Evolutionary conservation across 1,140 invertebrate species (phyloP), one percentile per base, ranked within the genome.

Genomic region (Solenopsis invicta): DNA sequence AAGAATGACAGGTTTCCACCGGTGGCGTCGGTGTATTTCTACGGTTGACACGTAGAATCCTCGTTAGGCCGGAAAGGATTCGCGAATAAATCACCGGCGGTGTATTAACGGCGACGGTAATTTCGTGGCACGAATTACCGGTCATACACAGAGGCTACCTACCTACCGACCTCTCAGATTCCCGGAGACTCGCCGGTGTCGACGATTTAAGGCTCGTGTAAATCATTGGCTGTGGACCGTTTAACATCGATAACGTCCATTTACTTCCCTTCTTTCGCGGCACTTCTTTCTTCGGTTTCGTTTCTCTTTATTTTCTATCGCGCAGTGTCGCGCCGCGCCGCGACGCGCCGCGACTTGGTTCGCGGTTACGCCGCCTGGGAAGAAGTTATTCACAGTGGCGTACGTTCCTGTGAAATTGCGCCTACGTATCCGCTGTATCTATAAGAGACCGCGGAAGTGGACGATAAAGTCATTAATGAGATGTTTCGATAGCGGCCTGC

Each of bases 391-490:
- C 56, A 2, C 54, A 29, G 67, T 61, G 24, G 45, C 45, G 21
- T 84, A 34, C 41, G 54, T 74, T 61, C 24, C 54, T 75, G 41
- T 1, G 45, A 75, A 34, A 61, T 34, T 50, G 29, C 54, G 50
- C 45, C 48, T 48, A 50, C 10, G 41, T 82, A 74, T 75, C 24
- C 54, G 69, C 13, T 13, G 48, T 18, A 18, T 41, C 37, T 74
- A 16, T 29, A 29, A 21, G 54, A 62, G 41, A 75, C 24, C 54
- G 10, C 80, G 80, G 69, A 74, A 84, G 69, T 48, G 69, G 54
- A 84, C 41, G 80, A 84, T 84, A 75, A 84, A 82, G 80, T 29
- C 80, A 29, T 75, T 74, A 84, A 89, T 82, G 88, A 88, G 86
- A 89, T 59, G 88, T 64, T 76, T 89, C 88, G 76, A 87, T 76